Evolutionary conservation across 2,113 vertebrate species (phyloP).

Genomic region (Anhinga anhinga): DNA sequence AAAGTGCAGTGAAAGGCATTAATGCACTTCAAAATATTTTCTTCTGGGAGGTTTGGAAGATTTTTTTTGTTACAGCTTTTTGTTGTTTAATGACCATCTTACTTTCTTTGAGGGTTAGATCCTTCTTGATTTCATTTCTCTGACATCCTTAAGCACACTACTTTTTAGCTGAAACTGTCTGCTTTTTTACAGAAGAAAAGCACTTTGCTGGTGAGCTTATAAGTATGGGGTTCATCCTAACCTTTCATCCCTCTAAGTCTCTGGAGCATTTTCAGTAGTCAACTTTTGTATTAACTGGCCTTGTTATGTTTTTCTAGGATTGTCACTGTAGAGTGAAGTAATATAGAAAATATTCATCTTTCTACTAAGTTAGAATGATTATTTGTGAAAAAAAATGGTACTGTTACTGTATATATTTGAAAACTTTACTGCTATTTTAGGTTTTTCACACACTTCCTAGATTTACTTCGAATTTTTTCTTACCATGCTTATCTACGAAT

Average conservation of each 20-base stretch:
- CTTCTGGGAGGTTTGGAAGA: not conserved
- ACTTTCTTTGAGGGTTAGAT: not conserved
- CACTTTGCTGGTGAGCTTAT: not conserved
- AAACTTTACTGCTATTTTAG: not conserved
- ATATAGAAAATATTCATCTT: not conserved
- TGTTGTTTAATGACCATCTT: not conserved
- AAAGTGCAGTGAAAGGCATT: not conserved
- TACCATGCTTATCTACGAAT: fast-evolving
- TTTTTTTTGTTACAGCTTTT: not conserved
- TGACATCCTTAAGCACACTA: not conserved
- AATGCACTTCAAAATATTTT: not conserved
- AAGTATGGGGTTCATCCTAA: not conserved
- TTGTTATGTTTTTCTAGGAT: not conserved
- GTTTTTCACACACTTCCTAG: not conserved
- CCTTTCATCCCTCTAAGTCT: not conserved
- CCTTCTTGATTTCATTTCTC: not conserved
- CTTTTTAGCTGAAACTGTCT: not conserved
- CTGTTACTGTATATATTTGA: not conserved
- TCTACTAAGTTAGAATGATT: not conserved
- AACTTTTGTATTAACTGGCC: not conserved
- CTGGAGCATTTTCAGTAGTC: not conserved
- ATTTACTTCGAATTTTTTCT: not conserved
- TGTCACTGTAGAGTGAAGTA: not conserved
- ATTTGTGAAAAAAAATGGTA: not conserved
- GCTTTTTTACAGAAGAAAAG: not conserved